Conservation (phyloP, 2,888 invertebrate genomes). For the Drosophila multiciliata region DNA sequence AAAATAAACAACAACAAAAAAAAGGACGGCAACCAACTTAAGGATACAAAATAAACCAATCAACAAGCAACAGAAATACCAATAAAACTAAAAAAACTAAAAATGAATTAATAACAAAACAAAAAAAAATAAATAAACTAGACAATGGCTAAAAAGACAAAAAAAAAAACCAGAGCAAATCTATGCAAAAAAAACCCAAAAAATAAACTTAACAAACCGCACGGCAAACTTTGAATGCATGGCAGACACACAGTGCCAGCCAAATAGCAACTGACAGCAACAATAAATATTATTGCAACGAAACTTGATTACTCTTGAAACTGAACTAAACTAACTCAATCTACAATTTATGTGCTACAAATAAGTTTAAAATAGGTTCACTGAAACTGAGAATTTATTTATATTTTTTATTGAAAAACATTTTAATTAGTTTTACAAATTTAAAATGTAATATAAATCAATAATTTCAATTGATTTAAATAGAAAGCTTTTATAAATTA, state of each 20-base stretch:
- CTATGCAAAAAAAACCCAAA: slow-evolving; percentile 30
- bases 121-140: slow-evolving; percentile 19
- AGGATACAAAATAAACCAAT: slow-evolving; percentile 20
- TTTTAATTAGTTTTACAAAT: no score
- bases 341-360: neutral
- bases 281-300: slow-evolving; percentile 6
- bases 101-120: neutral
- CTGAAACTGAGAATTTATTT: no score
- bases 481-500: no score
- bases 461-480: no score
- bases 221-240: slow-evolving; percentile 53
- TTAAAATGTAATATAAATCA: no score
- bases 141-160: slow-evolving; percentile 1
- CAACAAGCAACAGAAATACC: neutral
- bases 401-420: no score
- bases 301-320: slow-evolving; percentile 20
- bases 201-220: slow-evolving; percentile 34
- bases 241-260: slow-evolving; percentile 30
- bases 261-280: slow-evolving; percentile 27
- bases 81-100: slow-evolving; percentile 14
- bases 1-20: neutral
- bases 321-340: neutral
- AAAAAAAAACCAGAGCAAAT: slow-evolving; percentile 17
- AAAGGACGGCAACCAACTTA: neutral
- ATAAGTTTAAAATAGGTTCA: no score